Conservation (phyloP, 2,797 vertebrate genomes). For the Megaceryle alcyon region DNA sequence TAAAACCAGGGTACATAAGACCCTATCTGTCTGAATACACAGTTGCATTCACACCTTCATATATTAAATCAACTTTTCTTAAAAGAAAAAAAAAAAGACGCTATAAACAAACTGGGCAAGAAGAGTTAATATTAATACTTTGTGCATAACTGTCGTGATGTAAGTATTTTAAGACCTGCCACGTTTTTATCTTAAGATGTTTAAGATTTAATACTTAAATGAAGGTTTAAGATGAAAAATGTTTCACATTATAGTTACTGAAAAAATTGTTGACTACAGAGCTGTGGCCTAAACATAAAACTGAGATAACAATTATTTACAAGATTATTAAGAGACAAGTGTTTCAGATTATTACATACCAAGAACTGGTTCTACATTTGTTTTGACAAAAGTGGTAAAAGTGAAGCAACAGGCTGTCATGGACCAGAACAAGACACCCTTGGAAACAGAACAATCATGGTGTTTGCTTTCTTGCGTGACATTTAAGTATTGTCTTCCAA, state of each 20-base stretch:
- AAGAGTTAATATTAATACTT: background rate
- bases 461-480: background rate
- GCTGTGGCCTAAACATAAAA: background rate
- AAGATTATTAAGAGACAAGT: background rate
- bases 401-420: accelerated
- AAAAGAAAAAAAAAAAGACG: background rate
- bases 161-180: background rate
- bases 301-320: background rate
- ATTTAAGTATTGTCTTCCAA: background rate
- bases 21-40: background rate
- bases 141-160: background rate
- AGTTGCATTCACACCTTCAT: background rate
- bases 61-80: background rate
- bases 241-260: background rate
- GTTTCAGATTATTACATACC: background rate
- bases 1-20: background rate
- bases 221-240: background rate
- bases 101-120: background rate
- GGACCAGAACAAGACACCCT: background rate
- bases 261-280: background rate
- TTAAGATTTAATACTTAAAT: background rate
- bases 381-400: background rate
- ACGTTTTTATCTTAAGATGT: background rate
- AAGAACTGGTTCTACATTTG: background rate
- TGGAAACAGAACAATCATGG: background rate